Percentiles rank a stretch among this genome's conserved stretches.
phyloP scores from a whole-genome alignment of 2,888 invertebrate species.

The Diploptera punctata region DNA sequence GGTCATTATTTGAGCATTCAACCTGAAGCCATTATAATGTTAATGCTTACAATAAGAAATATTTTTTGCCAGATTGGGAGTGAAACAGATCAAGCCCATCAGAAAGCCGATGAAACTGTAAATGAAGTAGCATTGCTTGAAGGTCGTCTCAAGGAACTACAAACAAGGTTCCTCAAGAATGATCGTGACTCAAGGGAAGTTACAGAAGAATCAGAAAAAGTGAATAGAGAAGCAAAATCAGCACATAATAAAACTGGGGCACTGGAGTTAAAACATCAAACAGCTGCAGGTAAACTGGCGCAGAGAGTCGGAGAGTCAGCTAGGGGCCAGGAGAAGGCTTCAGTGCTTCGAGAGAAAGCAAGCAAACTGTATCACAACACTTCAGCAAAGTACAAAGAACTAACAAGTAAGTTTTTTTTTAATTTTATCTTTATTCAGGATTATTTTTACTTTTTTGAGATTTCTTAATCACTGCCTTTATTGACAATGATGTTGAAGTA shows the following conservation, averaged over 20 bases:
- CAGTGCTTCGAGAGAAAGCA: conserved; percentile 78
- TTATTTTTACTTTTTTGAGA: background rate
- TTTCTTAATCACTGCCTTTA: no score
- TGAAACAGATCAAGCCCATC: conserved; percentile 81
- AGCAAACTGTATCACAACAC: conserved; percentile 83
- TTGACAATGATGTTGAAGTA: no score
- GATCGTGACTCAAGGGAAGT: conserved; percentile 83
- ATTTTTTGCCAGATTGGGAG: conserved; percentile 77
- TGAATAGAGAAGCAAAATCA: conserved; percentile 72
- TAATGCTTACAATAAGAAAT: no score
- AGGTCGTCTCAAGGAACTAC: conserved; percentile 73
- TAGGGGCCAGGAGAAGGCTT: conserved; percentile 79
- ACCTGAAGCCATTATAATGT: no score
- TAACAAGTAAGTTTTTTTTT: conserved; percentile 60
- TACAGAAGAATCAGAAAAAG: conserved; percentile 74
- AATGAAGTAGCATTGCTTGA: conserved; percentile 76
- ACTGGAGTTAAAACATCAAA: conserved; percentile 73
- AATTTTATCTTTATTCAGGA: background rate
- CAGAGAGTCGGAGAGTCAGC: conserved; percentile 77
- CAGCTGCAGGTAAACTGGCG: conserved; percentile 73
- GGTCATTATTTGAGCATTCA: no score
- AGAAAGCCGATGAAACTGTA: conserved; percentile 79
- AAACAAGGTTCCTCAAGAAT: conserved; percentile 82
- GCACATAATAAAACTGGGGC: conserved; percentile 70
- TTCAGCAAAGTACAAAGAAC: conserved; percentile 72